Evolutionary conservation across 1,140 invertebrate species (phyloP), one percentile per base, ranked within the genome.

Genomic region (Drosophila varians): DNA sequence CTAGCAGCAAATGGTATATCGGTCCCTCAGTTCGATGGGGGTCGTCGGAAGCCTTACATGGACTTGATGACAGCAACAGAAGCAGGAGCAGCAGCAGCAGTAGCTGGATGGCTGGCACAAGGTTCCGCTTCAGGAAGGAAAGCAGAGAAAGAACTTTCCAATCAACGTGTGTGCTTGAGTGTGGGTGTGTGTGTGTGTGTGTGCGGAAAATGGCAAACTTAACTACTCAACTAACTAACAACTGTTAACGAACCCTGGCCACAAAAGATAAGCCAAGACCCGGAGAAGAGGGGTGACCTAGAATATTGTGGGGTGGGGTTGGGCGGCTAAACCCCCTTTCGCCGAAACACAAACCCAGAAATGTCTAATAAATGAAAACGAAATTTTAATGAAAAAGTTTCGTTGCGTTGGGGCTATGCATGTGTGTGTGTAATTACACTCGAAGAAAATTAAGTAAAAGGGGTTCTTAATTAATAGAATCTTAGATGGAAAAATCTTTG

Each of bases 371-470:
- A 84, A 84, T 75, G 64, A 84, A 79, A 84, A 72, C 79, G 80
- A 84, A 86, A 86, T 76, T 80, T 76, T 86, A 84, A 86, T 86
- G 80, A 84, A 80, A 76, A 84, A 80, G 54, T 86, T 84, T 61
- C 31, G 25, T 47, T 60, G 26, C 42, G 48, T 51, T 58, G 36
- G 36, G 23, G 7, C 28, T 49, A 36, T 36, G 55, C 58, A 46
- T 45, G 21, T 51, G 47, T 45, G 49, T 38, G 55, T 68, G 36
- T 52, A 51, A 40, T 1, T 52, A 11, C 55, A 64, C 60, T 47
- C n/a, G 5, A 42, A 36, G 28, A 61, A 61, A 0, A 6, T 0
- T 3, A 34, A n/a, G n/a, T n/a, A n/a, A n/a, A n/a, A n/a, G n/a
- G n/a, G n/a, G n/a, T n/a, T n/a, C n/a, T n/a, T n/a, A n/a, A n/a